These are phyloP conservation scores for Aphrocallistes beatrix DNA, from an alignment of 37 sponge, comb jelly and placozoan species.

Conservation along the genomic window DNA sequence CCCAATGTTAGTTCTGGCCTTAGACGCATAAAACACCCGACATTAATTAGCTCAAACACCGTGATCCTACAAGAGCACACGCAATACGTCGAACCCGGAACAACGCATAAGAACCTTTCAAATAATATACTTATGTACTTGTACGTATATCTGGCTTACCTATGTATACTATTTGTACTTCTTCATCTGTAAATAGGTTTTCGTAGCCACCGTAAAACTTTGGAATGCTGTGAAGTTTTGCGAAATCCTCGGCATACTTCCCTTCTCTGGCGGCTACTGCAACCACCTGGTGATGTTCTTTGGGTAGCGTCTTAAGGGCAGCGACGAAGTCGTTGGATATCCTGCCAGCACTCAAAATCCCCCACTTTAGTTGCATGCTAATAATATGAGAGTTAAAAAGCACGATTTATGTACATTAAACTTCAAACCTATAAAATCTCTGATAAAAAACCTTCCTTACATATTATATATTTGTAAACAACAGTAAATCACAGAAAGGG, in stretches of 20 bases:
- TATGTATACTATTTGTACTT: constrained; percentile 22
- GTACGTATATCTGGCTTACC: too few relatives aligned
- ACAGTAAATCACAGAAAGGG: neutral
- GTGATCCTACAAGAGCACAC: too few relatives aligned
- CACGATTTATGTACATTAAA: neutral
- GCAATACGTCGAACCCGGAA: too few relatives aligned
- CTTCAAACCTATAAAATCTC: neutral
- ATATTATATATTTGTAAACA: neutral
- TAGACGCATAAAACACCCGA: too few relatives aligned
- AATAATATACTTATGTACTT: neutral
- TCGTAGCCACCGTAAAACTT: constrained; percentile 65
- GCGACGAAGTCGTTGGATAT: constrained; percentile 70
- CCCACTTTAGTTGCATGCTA: constrained; percentile 59
- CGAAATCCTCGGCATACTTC: constrained; percentile 50
- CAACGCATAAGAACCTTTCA: too few relatives aligned
- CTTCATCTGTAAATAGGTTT: constrained; percentile 33
- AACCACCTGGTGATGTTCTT: constrained; percentile 44
- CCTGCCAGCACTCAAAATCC: constrained; percentile 64
- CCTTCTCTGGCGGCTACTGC: constrained; percentile 55
- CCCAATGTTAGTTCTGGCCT: too few relatives aligned
- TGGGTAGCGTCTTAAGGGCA: constrained; percentile 47
- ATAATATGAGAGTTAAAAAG: too few relatives aligned
- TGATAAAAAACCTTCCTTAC: neutral
- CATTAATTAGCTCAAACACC: too few relatives aligned
- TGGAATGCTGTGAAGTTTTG: constrained; percentile 37